phyloP scores from a whole-genome alignment of 2,888 invertebrate genomes.

The Listrodromus nycthemerus region DNA sequence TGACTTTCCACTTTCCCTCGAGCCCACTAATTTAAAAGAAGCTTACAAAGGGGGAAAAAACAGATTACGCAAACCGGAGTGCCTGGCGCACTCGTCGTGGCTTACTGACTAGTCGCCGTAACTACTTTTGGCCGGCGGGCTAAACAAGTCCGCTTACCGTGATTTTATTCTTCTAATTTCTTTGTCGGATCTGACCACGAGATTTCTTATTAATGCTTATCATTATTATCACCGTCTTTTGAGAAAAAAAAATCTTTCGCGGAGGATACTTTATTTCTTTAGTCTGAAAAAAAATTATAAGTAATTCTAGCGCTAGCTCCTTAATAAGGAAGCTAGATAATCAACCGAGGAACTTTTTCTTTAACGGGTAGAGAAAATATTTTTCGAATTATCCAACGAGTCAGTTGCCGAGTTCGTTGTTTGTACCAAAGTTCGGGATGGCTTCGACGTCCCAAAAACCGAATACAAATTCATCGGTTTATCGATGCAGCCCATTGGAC shows the following conservation, averaged over 20 bases:
- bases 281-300: too few species aligned
- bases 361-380: background rate
- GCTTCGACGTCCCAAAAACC: background rate
- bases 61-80: background rate
- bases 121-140: slow-evolving; percentile 48
- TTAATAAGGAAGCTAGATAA: too few species aligned
- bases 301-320: too few species aligned
- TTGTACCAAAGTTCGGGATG: background rate
- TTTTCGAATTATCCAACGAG: background rate
- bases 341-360: background rate
- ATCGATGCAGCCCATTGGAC: background rate
- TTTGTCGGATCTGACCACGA: background rate
- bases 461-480: background rate
- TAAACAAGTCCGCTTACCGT: slow-evolving; percentile 18
- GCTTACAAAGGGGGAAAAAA: slow-evolving; percentile 39
- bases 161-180: slow-evolving; percentile 21
- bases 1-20: slow-evolving; percentile 38
- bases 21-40: slow-evolving; percentile 56
- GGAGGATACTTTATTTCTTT: too few species aligned
- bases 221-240: too few species aligned
- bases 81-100: slow-evolving; percentile 12
- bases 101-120: slow-evolving; percentile 46
- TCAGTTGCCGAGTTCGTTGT: background rate
- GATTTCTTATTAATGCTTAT: too few species aligned
- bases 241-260: too few species aligned